A percentile compares a stretch with the other conserved stretches of the same genome.
Conservation (phyloP, 2,888 invertebrate species). For the Phaedon cochleariae region DNA sequence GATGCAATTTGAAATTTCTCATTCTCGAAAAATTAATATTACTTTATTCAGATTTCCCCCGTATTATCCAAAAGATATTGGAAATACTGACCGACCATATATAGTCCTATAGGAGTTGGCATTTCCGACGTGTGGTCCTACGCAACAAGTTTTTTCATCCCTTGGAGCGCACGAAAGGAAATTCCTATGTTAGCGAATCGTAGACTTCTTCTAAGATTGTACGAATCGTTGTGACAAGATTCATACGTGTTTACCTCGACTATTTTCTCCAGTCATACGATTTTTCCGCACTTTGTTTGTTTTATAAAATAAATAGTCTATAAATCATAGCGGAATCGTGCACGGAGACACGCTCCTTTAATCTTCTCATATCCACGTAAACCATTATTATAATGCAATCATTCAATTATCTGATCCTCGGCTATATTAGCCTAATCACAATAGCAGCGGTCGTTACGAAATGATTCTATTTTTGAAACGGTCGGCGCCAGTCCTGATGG, state of each 20-base stretch:
- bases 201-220: no score
- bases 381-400: conserved; percentile 13
- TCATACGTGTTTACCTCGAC: not conserved
- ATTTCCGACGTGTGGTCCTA: no score
- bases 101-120: no score
- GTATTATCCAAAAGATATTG: no score
- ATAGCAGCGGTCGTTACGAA: conserved; percentile 6
- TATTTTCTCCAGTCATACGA: not conserved
- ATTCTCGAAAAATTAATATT: no score
- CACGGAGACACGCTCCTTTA: not conserved
- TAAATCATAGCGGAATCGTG: not conserved
- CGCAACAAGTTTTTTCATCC: no score
- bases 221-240: no score
- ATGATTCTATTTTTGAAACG: conserved; percentile 17
- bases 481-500: conserved; percentile 4
- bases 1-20: no score
- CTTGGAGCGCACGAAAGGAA: no score
- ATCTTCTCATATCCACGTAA: not conserved
- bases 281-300: not conserved
- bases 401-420: conserved; percentile 17
- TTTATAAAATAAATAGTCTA: not conserved
- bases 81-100: no score
- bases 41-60: no score
- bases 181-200: no score
- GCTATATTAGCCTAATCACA: conserved; percentile 13